Evolutionary conservation across 1,140 invertebrate species (phyloP).

Genomic region (Homarus americanus): DNA sequence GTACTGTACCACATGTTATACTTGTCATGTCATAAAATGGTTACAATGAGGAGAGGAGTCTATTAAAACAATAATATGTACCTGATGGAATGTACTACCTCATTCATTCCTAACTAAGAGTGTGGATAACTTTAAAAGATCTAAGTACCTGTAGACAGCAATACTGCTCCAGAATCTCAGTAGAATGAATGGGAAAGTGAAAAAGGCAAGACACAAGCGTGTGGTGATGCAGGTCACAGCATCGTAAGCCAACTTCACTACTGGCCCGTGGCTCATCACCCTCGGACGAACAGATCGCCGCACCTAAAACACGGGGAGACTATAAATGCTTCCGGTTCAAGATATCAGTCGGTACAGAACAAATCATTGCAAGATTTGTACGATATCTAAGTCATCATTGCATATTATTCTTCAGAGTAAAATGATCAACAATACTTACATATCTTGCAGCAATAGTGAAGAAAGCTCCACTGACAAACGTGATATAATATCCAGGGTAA

Average conservation of each 20-base stretch:
- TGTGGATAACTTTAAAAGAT: neutral
- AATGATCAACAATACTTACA: conserved; percentile 79
- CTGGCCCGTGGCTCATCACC: conserved; percentile 5
- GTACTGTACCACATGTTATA: too few species aligned
- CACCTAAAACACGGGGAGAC: conserved; percentile 35
- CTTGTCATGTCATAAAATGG: too few species aligned
- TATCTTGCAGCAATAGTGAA: conserved; percentile 90
- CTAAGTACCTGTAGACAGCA: conserved; percentile 45
- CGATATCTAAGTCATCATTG: too few species aligned
- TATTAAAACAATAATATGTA: too few species aligned
- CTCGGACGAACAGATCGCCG: conserved; percentile 36
- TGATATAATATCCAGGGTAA: conserved; percentile 98
- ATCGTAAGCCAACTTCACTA: conserved; percentile 28
- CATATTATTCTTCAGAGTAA: too few species aligned
- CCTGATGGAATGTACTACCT: too few species aligned
- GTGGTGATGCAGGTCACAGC: conserved; percentile 32
- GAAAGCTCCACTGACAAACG: conserved; percentile 92
- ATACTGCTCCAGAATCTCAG: conserved; percentile 61
- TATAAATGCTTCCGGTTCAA: too few species aligned
- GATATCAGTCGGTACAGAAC: too few species aligned
- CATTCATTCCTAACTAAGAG: too few species aligned
- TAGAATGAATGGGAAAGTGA: conserved; percentile 53
- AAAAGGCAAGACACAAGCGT: conserved; percentile 45
- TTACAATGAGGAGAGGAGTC: too few species aligned
- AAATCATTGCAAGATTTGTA: too few species aligned